phyloP scores from a whole-genome alignment of 2,113 vertebrate genomes.

The Entomyzon cyanotis region DNA sequence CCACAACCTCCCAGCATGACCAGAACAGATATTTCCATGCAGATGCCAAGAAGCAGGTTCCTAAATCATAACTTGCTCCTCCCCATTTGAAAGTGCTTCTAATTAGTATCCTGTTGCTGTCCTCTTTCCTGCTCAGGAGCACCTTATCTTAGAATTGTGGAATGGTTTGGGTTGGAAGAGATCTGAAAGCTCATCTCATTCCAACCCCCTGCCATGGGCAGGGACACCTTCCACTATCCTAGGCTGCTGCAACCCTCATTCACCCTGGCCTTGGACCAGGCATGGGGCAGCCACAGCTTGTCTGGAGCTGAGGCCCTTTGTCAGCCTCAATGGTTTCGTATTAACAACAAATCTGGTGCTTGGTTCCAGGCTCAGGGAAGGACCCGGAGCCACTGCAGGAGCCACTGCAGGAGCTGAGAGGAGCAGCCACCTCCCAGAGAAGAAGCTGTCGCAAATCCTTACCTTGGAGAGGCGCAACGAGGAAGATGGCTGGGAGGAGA shows the following conservation, averaged over 20 bases:
- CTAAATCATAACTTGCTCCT: neutral
- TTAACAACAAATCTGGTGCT: neutral
- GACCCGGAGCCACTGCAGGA: fast-evolving
- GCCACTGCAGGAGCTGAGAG: neutral
- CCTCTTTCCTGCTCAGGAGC: neutral
- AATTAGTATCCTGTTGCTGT: neutral
- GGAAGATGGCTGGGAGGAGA: neutral
- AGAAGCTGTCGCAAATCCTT: fast-evolving
- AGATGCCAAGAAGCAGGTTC: neutral
- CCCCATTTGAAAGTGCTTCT: neutral
- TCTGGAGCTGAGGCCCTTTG: neutral
- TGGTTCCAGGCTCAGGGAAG: neutral
- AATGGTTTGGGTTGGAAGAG: neutral
- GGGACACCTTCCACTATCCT: neutral
- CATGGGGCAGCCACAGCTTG: neutral
- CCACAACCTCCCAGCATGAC: neutral
- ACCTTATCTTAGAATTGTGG: neutral
- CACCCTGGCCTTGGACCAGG: neutral
- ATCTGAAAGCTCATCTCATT: neutral
- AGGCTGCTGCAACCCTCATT: neutral
- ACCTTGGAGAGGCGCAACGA: fast-evolving
- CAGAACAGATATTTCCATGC: neutral
- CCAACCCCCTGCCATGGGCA: neutral
- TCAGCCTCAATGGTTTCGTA: neutral
- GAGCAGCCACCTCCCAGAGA: neutral